A percentile compares a stretch with the other conserved stretches of the same genome.
Conservation (phyloP, 1,140 invertebrate species). For the Orussus abietinus region DNA sequence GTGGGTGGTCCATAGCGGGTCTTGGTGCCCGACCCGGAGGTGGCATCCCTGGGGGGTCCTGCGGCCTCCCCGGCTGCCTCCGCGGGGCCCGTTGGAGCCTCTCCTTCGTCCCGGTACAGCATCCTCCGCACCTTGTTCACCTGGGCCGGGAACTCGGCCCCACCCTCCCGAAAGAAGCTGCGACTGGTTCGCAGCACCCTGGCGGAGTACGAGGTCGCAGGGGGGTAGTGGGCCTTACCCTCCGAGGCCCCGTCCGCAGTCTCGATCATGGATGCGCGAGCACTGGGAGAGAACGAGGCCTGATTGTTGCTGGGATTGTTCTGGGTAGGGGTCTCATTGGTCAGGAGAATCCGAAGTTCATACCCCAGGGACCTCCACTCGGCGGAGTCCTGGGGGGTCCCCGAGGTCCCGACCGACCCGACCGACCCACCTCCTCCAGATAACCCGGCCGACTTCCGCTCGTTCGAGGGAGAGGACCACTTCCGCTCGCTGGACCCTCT, state of each 20-base stretch:
- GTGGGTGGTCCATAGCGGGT: too few species aligned
- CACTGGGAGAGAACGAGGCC: slow-evolving; percentile 38
- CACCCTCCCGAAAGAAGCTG: slow-evolving; percentile 29
- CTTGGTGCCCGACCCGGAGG: too few species aligned
- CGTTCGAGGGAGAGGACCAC: slow-evolving; percentile 34
- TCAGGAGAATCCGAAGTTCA: slow-evolving; percentile 50
- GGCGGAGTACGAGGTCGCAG: slow-evolving; percentile 35
- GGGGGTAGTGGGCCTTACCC: too few species aligned
- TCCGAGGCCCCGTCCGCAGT: too few species aligned
- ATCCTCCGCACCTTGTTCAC: slow-evolving; percentile 35
- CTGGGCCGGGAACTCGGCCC: slow-evolving; percentile 33
- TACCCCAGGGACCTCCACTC: slow-evolving; percentile 55
- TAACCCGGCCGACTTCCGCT: slow-evolving; percentile 40
- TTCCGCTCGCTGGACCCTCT: slow-evolving; percentile 24
- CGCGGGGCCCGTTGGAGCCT: too few species aligned
- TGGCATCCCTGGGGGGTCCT: too few species aligned
- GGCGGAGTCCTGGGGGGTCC: slow-evolving; percentile 6
- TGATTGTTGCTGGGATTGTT: slow-evolving; percentile 19
- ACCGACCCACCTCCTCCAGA: too few species aligned
- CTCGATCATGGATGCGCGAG: slow-evolving; percentile 42
- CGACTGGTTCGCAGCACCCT: slow-evolving; percentile 27
- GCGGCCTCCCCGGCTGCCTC: too few species aligned
- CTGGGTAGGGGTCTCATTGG: slow-evolving; percentile 30
- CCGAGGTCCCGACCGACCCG: slow-evolving; percentile 30
- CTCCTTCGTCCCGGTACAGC: slow-evolving; percentile 35